Percentiles rank a stretch among this genome's conserved stretches.
These are phyloP conservation scores for Habroteleia sp. DNA, from an alignment of 2,888 invertebrate genomes.

Conservation along the genomic window DNA sequence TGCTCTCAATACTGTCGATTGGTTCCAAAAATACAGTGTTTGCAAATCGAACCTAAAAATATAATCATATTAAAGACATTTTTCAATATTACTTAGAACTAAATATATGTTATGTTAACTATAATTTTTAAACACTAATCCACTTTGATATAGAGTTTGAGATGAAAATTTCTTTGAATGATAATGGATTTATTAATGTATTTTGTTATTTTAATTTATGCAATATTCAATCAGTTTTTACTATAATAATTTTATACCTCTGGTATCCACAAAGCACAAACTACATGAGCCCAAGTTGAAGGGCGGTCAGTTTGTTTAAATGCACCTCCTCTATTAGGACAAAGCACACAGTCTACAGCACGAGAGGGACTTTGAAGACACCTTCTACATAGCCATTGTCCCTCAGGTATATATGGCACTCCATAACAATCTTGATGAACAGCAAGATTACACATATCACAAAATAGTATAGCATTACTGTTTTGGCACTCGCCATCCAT, in stretches of 20 bases:
- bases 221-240: too few species aligned
- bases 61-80: not conserved
- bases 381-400: constrained; percentile 98
- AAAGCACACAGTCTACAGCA: constrained; percentile 98
- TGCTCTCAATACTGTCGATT: constrained; percentile 97
- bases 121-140: not conserved
- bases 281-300: constrained; percentile 98
- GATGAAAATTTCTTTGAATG: too few species aligned
- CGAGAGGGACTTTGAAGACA: constrained; percentile 98
- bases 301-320: constrained; percentile 97
- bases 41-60: constrained; percentile 89
- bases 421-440: constrained; percentile 99
- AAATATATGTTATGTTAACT: too few species aligned
- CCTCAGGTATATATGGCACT: constrained; percentile 97
- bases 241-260: constrained; percentile 82
- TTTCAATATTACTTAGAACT: too few species aligned
- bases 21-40: constrained; percentile 99
- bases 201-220: constrained; percentile 4
- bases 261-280: constrained; percentile 99
- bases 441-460: constrained; percentile 99
- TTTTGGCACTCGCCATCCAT: constrained; percentile 99
- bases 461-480: constrained; percentile 98
- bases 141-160: too few species aligned
- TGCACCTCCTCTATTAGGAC: constrained; percentile 98
- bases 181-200: not conserved